phyloP scores from a whole-genome alignment of 2,888 invertebrate species.

The Punctoribates punctum region DNA sequence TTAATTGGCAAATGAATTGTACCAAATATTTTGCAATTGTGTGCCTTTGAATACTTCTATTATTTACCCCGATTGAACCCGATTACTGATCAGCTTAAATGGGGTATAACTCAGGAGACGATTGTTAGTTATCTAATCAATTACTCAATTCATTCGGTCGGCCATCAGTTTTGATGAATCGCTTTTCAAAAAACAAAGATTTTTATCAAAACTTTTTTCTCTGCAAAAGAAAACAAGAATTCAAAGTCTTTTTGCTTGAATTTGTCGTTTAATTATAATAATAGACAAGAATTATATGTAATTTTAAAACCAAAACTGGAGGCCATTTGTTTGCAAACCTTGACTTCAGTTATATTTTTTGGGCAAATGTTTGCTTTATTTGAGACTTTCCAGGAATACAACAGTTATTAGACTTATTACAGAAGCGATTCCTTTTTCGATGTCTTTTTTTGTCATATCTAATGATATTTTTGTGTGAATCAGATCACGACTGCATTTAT shows the following conservation, averaged over 20 bases:
- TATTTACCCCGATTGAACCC: too few species aligned
- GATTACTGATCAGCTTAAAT: too few species aligned
- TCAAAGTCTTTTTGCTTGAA: background rate
- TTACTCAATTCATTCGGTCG: too few species aligned
- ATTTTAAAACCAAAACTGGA: background rate
- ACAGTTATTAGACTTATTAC: background rate
- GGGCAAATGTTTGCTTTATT: background rate
- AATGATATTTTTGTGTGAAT: background rate
- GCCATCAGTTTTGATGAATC: background rate
- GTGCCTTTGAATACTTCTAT: too few species aligned
- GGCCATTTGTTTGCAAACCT: background rate
- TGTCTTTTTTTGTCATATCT: background rate
- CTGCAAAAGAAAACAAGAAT: background rate
- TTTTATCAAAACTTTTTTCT: background rate
- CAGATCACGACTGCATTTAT: background rate
- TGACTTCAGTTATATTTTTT: background rate
- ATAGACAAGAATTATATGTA: background rate
- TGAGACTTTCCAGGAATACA: background rate
- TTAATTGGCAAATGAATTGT: too few species aligned
- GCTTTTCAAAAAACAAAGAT: background rate
- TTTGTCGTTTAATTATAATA: slow-evolving; percentile 14
- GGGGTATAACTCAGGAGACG: too few species aligned
- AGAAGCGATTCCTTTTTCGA: background rate
- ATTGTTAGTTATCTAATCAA: too few species aligned
- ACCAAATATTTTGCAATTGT: too few species aligned